Base-by-base conservation (phyloP, 2,888 invertebrate genomes). In the Pinctada fucata region DNA sequence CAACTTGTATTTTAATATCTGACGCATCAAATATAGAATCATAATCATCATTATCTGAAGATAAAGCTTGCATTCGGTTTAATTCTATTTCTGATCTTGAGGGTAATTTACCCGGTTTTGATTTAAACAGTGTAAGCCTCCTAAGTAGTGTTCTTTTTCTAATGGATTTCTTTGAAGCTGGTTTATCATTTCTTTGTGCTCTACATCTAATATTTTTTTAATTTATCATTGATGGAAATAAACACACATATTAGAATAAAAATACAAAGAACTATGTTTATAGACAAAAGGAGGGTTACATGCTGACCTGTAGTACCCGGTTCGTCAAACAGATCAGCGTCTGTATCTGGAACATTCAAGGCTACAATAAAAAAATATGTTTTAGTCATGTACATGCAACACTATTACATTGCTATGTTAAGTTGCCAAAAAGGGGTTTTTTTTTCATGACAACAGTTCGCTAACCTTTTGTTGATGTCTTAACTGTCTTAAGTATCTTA, bases 171-270 rank as follows among this genome's bases (percentile, higher is more conserved):
- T 5, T 13, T 5, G 13, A 65, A 5, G 13, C 3, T 65, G 13
- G 5, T 65, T 65, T 5, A 65, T 65, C 65, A 65, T 65, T 65
- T 65, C 65, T 65, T 65, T 65, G 65, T 65, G 65, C 65, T 65
- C 65, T 65, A 65, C 65, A 65, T 13, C 65, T 65, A 65, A 65
- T 65, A n/a, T 3, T 65, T 65, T 65, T 65, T 65, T 2, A 65
- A 65, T 65, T 65, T 65, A 65, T 65, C 65, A 66, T 66, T 66
- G 66, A 66, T 66, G 8, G 66, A n/a, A n/a, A n/a, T 66, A 66
- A 66, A 66, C 8, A 66, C 66, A n/a, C 16, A 66, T 66, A 66
- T 66, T 66, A 66, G 6, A 66, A 66, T 66, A 66, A n/a, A 66
- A 66, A 66, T 66, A 66, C 66, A 66, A 3, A n/a, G 66, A 66